phyloP scores from a whole-genome alignment of 2,113 vertebrate species.

The Varanus salvator region DNA sequence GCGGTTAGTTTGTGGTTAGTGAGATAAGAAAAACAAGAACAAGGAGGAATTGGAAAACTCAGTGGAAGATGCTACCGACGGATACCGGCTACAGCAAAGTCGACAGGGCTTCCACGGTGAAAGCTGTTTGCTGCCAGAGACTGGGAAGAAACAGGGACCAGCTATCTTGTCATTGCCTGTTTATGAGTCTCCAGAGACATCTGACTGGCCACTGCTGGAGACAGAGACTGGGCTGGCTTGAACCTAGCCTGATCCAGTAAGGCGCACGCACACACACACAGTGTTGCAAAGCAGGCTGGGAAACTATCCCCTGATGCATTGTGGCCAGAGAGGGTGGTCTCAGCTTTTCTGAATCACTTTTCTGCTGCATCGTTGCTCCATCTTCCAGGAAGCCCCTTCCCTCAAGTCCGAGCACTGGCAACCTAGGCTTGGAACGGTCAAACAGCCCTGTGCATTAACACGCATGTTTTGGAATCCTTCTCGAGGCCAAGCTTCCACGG shows the following conservation, averaged over 20 bases:
- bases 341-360: neutral
- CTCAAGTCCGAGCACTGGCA: neutral
- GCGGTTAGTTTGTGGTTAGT: too few relatives aligned
- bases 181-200: neutral
- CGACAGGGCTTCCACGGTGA: too few relatives aligned
- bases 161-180: neutral
- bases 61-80: too few relatives aligned
- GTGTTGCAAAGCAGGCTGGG: neutral
- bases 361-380: neutral
- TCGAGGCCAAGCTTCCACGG: conserved; percentile 68
- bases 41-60: too few relatives aligned
- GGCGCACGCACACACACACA: too few relatives aligned
- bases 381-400: neutral
- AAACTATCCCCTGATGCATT: neutral
- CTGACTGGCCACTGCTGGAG: neutral
- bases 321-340: neutral
- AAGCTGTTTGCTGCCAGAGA: too few relatives aligned
- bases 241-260: neutral
- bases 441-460: neutral
- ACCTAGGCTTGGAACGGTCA: neutral
- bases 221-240: neutral
- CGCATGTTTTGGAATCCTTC: conserved; percentile 65
- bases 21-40: too few relatives aligned
- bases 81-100: too few relatives aligned
- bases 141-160: too few relatives aligned